phyloP scores from a whole-genome alignment of 2,113 vertebrate genomes.

The Cervus canadensis region DNA sequence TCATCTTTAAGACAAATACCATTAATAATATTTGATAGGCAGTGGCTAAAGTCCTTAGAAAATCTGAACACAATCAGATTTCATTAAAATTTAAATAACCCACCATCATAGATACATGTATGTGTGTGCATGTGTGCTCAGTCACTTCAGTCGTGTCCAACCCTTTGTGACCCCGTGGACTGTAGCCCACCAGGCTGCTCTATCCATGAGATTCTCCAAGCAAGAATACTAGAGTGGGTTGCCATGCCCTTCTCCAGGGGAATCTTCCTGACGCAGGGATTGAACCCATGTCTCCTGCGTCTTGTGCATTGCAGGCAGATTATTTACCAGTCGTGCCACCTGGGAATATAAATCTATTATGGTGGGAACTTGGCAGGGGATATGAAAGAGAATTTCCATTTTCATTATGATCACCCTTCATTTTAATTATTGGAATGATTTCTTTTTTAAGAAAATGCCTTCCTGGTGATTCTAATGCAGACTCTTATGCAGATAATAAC shows the following conservation, averaged over 20 bases:
- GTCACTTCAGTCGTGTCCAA: background rate
- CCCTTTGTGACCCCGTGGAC: background rate
- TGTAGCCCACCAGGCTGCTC: background rate
- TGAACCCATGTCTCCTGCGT: background rate
- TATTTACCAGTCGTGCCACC: background rate
- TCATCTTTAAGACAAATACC: constrained; percentile 22
- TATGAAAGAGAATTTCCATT: background rate
- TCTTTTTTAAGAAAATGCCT: constrained; percentile 22
- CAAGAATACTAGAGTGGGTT: background rate
- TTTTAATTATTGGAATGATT: constrained; percentile 24
- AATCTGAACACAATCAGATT: background rate
- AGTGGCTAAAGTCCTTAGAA: background rate
- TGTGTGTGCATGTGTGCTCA: background rate
- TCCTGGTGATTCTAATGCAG: background rate
- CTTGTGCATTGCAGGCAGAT: background rate
- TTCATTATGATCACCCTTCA: background rate
- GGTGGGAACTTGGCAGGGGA: background rate
- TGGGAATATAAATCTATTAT: background rate
- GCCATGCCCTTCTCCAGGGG: background rate
- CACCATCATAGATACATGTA: background rate
- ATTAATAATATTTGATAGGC: constrained; percentile 5
- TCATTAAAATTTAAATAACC: background rate
- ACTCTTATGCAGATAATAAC: constrained; percentile 6
- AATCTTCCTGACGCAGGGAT: background rate
- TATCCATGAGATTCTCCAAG: background rate